A percentile compares a stretch with the other conserved stretches of the same genome.
phyloP scores from a whole-genome alignment of 2,113 vertebrate genomes.

The Desmodus rotundus region DNA sequence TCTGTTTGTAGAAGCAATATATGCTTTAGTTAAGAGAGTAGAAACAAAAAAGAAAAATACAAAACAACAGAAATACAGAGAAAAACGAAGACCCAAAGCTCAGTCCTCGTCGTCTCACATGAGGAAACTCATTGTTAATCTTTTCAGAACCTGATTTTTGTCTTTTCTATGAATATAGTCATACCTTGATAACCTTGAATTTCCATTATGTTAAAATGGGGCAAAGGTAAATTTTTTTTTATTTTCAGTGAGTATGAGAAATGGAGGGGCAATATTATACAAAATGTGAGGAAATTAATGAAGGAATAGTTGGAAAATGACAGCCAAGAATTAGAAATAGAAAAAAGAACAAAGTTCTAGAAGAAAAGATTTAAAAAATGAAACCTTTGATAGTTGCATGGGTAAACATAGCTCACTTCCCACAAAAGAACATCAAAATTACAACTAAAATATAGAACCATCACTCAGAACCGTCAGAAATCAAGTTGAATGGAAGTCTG shows the following conservation, averaged over 20 bases:
- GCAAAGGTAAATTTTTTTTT: not conserved
- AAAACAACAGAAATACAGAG: not conserved
- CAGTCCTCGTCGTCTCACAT: not conserved
- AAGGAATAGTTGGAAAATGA: not conserved
- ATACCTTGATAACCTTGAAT: not conserved
- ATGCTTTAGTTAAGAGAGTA: not conserved
- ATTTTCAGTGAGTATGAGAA: not conserved
- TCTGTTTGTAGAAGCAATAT: not conserved
- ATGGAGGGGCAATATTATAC: not conserved
- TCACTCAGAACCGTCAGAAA: too few species aligned
- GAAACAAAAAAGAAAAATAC: not conserved
- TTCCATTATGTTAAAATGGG: not conserved
- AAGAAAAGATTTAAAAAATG: not conserved
- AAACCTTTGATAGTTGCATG: not conserved
- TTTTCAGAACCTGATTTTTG: not conserved
- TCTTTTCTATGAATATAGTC: not conserved
- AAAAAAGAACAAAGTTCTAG: not conserved
- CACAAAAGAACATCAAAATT: too few species aligned
- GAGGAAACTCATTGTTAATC: not conserved
- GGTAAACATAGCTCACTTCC: too few species aligned
- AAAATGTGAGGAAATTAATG: not conserved
- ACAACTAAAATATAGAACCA: too few species aligned
- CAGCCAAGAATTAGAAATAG: not conserved
- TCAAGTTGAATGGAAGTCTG: too few species aligned
- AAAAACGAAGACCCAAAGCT: not conserved